Percentiles rank a stretch among this genome's conserved stretches.
These are phyloP conservation scores for Motacilla alba DNA, from an alignment of 2,113 vertebrate species.

Conservation along the genomic window DNA sequence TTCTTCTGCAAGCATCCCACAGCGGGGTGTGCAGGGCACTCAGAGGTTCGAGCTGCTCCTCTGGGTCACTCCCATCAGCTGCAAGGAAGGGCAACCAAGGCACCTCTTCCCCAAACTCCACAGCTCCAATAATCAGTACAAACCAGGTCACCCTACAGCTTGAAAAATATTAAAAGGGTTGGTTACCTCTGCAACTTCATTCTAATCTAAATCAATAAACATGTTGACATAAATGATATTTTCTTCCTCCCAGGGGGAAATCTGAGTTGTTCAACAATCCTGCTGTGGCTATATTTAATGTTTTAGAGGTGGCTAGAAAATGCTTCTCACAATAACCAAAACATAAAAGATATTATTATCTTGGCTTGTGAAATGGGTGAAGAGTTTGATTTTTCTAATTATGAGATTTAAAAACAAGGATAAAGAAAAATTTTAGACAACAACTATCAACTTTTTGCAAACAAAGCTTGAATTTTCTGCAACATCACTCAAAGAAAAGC, in stretches of 20 bases:
- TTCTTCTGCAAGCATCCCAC: background rate
- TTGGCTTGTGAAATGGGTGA: background rate
- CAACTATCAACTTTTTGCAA: background rate
- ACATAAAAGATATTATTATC: background rate
- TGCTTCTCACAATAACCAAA: background rate
- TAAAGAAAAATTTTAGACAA: background rate
- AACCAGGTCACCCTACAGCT: background rate
- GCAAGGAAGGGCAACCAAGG: background rate
- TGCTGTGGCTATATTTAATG: background rate
- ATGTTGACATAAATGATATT: accelerated
- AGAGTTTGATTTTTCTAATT: background rate
- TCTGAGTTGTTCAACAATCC: background rate
- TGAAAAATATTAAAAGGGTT: background rate
- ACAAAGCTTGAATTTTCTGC: background rate
- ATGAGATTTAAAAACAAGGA: background rate
- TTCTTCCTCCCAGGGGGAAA: background rate
- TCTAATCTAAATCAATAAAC: background rate
- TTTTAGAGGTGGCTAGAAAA: background rate
- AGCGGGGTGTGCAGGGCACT: background rate
- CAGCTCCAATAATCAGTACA: background rate
- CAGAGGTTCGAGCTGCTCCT: background rate
- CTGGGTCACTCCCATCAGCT: background rate
- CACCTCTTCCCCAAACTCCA: background rate
- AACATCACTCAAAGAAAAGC: background rate
- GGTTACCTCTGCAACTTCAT: background rate